A percentile compares a stretch with the other conserved stretches of the same genome.
Conservation (phyloP, 1,140 invertebrate species). For the Heliconius hermathena region DNA sequence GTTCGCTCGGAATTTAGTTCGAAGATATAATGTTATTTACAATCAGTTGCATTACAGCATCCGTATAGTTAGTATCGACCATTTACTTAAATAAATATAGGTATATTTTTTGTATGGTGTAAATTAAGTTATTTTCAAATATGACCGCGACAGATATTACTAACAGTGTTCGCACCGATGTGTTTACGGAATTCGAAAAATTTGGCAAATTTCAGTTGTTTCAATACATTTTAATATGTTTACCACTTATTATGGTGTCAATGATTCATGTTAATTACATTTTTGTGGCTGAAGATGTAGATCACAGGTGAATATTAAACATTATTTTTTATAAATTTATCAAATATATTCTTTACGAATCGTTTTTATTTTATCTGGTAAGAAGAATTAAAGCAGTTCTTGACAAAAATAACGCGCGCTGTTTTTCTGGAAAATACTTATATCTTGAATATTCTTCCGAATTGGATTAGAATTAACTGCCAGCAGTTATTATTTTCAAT, state of each 20-base stretch:
- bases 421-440: background rate
- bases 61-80: slow-evolving; percentile 33
- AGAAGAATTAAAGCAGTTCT: background rate
- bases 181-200: slow-evolving; percentile 41
- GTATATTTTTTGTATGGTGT: background rate
- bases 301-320: slow-evolving; percentile 55
- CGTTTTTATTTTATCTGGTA: background rate
- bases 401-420: background rate
- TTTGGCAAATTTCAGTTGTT: slow-evolving; percentile 61
- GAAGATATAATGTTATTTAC: slow-evolving; percentile 34
- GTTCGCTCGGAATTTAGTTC: slow-evolving; percentile 5
- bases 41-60: slow-evolving; percentile 43
- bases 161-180: slow-evolving; percentile 20
- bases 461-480: background rate
- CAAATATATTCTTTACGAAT: background rate
- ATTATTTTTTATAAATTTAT: background rate
- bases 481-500: background rate
- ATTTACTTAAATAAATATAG: slow-evolving; percentile 3
- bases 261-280: slow-evolving; percentile 72
- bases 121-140: slow-evolving; percentile 16
- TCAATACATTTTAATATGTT: slow-evolving; percentile 63
- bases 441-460: background rate
- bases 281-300: slow-evolving; percentile 64
- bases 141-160: slow-evolving; percentile 25
- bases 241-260: slow-evolving; percentile 60